A percentile compares a stretch with the other conserved stretches of the same genome.
phyloP scores from a whole-genome alignment of 2,797 vertebrate genomes.

The Clarias pachynema region DNA sequence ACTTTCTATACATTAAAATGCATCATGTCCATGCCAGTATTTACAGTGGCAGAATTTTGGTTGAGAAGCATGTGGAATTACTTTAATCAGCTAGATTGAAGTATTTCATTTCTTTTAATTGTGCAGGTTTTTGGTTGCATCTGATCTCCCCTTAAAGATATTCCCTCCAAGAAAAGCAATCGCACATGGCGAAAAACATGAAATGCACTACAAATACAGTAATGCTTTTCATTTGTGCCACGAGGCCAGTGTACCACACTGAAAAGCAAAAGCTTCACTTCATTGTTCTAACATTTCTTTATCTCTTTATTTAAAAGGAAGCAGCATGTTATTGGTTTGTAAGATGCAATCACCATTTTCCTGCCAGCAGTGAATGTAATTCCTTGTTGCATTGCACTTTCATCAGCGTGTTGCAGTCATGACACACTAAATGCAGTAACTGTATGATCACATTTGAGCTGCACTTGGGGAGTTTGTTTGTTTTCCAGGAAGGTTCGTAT shows the following conservation, averaged over 20 bases:
- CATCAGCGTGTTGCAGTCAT: not conserved
- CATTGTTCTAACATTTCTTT: too few relatives aligned
- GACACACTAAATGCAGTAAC: not conserved
- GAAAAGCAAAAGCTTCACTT: not conserved
- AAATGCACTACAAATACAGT: not conserved
- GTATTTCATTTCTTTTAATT: not conserved
- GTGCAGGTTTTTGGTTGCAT: not conserved
- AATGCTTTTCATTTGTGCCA: not conserved
- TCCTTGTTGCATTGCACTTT: not conserved
- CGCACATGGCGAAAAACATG: not conserved
- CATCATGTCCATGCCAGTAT: not conserved
- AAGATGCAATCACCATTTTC: not conserved
- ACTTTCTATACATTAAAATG: slow-evolving; percentile 6
- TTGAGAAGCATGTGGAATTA: not conserved
- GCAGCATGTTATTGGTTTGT: not conserved
- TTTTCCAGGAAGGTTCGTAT: not conserved
- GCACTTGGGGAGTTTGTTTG: too few relatives aligned
- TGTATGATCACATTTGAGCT: not conserved
- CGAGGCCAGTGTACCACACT: not conserved
- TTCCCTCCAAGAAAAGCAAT: not conserved
- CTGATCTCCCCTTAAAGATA: not conserved
- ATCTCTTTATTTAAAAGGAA: not conserved
- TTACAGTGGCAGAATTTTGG: not conserved
- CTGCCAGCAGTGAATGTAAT: not conserved
- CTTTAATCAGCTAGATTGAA: not conserved